phyloP scores from a whole-genome alignment of 2,888 invertebrate genomes.

The Papilio protenor region DNA sequence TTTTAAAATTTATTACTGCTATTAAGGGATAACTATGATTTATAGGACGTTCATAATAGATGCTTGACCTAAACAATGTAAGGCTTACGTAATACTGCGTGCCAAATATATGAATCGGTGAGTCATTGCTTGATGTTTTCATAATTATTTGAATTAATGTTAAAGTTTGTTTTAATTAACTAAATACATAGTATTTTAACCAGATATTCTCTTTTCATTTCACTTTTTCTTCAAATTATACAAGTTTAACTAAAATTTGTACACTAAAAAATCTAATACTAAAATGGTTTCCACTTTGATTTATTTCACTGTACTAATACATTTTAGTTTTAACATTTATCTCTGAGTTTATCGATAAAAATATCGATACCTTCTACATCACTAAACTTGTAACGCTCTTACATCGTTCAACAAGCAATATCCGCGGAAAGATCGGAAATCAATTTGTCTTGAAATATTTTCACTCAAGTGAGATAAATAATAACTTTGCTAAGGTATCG shows the following conservation, averaged over 20 bases:
- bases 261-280: no score
- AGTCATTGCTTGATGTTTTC: background rate
- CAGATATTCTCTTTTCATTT: no score
- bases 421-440: conserved; percentile 36
- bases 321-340: no score
- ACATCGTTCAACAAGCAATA: conserved; percentile 44
- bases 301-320: no score
- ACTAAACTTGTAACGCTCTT: conserved; percentile 18
- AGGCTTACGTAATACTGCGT: conserved; percentile 11
- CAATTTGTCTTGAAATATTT: conserved; percentile 36
- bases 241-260: no score
- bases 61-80: background rate
- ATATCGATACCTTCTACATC: conserved; percentile 7
- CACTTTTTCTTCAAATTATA: no score
- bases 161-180: background rate
- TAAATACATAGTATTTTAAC: no score
- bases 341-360: conserved; percentile 8
- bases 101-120: background rate
- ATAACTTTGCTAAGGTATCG: background rate
- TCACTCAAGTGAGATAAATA: background rate
- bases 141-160: background rate
- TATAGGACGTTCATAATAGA: background rate
- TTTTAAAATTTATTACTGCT: conserved; percentile 32
- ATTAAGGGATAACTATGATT: conserved; percentile 3
- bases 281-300: no score